These are phyloP conservation scores for Furcula furcula DNA, from an alignment of 2,888 invertebrate species.

Conservation along the genomic window DNA sequence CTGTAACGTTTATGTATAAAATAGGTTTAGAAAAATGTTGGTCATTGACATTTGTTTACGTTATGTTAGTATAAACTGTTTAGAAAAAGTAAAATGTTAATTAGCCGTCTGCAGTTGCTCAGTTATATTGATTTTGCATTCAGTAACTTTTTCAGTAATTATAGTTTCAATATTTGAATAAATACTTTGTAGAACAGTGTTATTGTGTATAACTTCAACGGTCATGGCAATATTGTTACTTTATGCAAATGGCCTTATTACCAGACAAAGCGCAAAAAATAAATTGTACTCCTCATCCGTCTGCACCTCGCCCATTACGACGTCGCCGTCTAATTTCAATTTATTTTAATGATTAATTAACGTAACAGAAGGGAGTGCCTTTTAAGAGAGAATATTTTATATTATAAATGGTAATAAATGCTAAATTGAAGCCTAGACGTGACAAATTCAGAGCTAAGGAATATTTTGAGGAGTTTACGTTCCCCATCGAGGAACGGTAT, in stretches of 20 bases:
- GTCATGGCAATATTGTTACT: background rate
- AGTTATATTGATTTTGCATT: too few species aligned
- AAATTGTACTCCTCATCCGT: background rate
- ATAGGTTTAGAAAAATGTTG: too few species aligned
- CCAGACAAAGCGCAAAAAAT: constrained; percentile 5
- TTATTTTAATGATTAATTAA: background rate
- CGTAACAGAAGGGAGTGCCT: background rate
- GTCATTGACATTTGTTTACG: too few species aligned
- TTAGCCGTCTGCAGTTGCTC: too few species aligned
- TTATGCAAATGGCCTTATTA: constrained; percentile 3
- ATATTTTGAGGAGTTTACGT: constrained; percentile 9
- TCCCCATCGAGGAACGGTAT: constrained; percentile 6
- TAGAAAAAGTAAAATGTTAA: too few species aligned
- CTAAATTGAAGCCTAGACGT: constrained; percentile 4
- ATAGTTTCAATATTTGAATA: background rate
- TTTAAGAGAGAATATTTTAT: background rate
- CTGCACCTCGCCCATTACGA: background rate
- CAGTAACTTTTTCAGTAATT: too few species aligned
- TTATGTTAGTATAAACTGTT: too few species aligned
- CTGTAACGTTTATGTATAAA: too few species aligned
- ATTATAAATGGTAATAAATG: constrained; percentile 11
- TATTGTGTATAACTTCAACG: background rate
- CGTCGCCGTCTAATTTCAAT: background rate
- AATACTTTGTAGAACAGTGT: background rate
- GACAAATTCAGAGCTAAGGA: constrained; percentile 5